Evolutionary conservation across 1,140 invertebrate genomes (phyloP).

Genomic region (Heliconius eleuchia): DNA sequence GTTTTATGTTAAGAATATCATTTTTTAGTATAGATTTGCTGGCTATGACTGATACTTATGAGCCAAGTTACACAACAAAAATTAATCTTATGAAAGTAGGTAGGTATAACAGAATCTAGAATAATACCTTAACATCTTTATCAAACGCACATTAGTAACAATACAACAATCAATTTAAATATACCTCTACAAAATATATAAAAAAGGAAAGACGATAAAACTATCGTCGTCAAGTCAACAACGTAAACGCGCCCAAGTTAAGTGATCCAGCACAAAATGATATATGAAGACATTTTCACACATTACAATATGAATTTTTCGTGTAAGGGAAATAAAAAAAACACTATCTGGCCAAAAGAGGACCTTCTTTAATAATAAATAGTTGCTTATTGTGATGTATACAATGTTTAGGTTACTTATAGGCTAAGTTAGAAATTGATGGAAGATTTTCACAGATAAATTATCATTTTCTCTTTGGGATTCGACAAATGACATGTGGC

Average conservation of each 20-base stretch:
- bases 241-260: constrained; percentile 47
- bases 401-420: neutral
- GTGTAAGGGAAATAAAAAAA: constrained; percentile 63
- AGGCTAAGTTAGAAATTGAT: neutral
- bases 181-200: too few species aligned
- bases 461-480: neutral
- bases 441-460: neutral
- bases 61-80: too few species aligned
- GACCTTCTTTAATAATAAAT: constrained; percentile 19
- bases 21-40: too few species aligned
- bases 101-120: too few species aligned
- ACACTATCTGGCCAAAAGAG: constrained; percentile 38
- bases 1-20: too few species aligned
- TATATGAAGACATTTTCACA: constrained; percentile 77
- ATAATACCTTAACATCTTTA: neutral
- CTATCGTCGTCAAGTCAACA: neutral
- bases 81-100: too few species aligned
- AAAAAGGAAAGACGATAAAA: too few species aligned
- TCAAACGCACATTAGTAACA: neutral
- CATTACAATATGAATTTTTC: constrained; percentile 79
- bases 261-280: constrained; percentile 78
- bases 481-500: neutral
- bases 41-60: too few species aligned
- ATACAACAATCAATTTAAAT: neutral
- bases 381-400: neutral